These are phyloP conservation scores for Rutpela maculata DNA, from an alignment of 2,888 invertebrate genomes.

Conservation along the genomic window DNA sequence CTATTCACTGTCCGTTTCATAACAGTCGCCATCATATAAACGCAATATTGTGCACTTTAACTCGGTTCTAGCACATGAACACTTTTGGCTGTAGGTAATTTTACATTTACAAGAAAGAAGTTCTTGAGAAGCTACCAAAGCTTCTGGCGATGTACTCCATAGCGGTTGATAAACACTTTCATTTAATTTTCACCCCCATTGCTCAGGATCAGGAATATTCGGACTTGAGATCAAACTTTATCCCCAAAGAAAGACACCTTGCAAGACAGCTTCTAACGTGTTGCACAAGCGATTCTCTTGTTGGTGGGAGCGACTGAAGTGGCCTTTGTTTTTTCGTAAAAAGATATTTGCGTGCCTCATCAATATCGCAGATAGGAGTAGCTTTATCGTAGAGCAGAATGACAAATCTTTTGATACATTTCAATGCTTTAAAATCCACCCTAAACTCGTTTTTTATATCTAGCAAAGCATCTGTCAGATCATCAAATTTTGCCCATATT, in stretches of 20 bases:
- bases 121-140: conserved; percentile 16
- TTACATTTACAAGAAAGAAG: conserved; percentile 13
- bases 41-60: no score
- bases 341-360: conserved; percentile 14
- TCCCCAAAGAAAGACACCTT: no score
- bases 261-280: conserved; percentile 12
- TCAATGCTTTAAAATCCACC: conserved; percentile 9
- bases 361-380: conserved; percentile 8
- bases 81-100: no score
- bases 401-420: conserved; percentile 11
- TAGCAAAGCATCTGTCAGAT: no score
- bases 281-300: conserved; percentile 14
- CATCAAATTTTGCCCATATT: no score
- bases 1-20: no score
- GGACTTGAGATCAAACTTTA: no score
- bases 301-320: conserved; percentile 14
- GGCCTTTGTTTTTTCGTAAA: conserved; percentile 14
- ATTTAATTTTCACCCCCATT: no score
- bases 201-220: no score
- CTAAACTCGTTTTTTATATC: no score
- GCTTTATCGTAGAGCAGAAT: conserved; percentile 9
- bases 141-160: conserved; percentile 16
- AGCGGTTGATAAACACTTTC: conserved; percentile 16
- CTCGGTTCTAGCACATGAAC: no score
- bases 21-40: no score